Conservation (phyloP, 2,888 invertebrate species). For the Ptilodon capucinus region DNA sequence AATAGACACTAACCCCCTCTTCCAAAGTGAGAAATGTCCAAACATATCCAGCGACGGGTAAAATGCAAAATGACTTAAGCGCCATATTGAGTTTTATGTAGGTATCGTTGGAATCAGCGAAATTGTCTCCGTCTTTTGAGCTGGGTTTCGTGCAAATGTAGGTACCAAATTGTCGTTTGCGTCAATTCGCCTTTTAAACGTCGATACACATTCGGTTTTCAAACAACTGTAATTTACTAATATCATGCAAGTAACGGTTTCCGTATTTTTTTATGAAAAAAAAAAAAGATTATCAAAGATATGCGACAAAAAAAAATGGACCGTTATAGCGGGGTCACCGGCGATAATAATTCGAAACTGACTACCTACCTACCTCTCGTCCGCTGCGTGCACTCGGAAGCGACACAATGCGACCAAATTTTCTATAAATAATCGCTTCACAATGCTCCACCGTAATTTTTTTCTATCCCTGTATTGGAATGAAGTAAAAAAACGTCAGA, state of each 20-base stretch:
- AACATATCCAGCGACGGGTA: too few species aligned
- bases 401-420: conserved; percentile 76
- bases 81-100: too few species aligned
- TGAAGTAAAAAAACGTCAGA: conserved; percentile 68
- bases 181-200: too few species aligned
- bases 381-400: conserved; percentile 61
- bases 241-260: conserved; percentile 50
- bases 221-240: too few species aligned
- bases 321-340: conserved; percentile 58
- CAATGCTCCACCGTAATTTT: conserved; percentile 75
- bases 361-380: conserved; percentile 44
- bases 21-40: too few species aligned
- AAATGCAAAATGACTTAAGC: too few species aligned
- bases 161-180: too few species aligned
- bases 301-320: conserved; percentile 41
- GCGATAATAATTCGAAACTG: conserved; percentile 60
- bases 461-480: conserved; percentile 78
- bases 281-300: conserved; percentile 24
- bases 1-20: too few species aligned
- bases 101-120: too few species aligned
- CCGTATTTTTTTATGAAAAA: conserved; percentile 26
- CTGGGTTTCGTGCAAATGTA: too few species aligned
- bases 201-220: too few species aligned
- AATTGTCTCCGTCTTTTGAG: too few species aligned
- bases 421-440: conserved; percentile 80